Evolutionary conservation across 2,888 invertebrate genomes (phyloP), one percentile per base, ranked within the genome.

Genomic region (Atherix ibis): DNA sequence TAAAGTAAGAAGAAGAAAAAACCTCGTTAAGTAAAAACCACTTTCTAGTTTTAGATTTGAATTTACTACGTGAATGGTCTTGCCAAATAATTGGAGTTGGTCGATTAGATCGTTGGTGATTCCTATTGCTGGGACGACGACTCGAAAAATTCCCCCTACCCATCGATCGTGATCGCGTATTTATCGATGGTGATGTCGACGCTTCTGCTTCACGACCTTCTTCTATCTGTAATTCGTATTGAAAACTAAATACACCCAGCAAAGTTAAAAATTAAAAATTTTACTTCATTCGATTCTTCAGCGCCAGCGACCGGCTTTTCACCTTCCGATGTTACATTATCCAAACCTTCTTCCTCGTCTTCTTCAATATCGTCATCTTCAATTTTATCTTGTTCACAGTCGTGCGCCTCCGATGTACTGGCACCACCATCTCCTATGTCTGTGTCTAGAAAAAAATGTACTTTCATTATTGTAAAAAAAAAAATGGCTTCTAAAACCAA

Each of bases 151-250:
- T 46, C 5, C 56, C 43, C n/a, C 58, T 51, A 24, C 54, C 47
- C 44, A 56, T 36, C 37, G 54, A 48, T 12, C 60, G 60, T 3
- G 52, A 59, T 2, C 71, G 58, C 4, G 70, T 70, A 41, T 70
- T 72, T 31, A 68, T 68, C 14, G 71, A 71, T 3, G 70, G 72
- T 2, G 66, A 64, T n/a, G 58, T 51, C 41, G 72, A 73, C 2
- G 83, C 83, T 56, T 83, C 83, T 2, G 83, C 83, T 60, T 83
- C 83, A 32, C 83, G 73, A 3, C 78, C 82, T 51, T 83, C 83
- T 53, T 82, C 81, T 8, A 51, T 44, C 56, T 64, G 58, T 52
- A 35, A 34, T 17, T 13, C 4, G 15, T 3, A 14, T 15, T 32
- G 16, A 3, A 19, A 15, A 10, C 9, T 25, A n/a, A 25, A 16